A percentile compares a stretch with the other conserved stretches of the same genome.
These are phyloP conservation scores for Dicranocentrus wangi DNA, from an alignment of 2,888 invertebrate species.

Conservation along the genomic window DNA sequence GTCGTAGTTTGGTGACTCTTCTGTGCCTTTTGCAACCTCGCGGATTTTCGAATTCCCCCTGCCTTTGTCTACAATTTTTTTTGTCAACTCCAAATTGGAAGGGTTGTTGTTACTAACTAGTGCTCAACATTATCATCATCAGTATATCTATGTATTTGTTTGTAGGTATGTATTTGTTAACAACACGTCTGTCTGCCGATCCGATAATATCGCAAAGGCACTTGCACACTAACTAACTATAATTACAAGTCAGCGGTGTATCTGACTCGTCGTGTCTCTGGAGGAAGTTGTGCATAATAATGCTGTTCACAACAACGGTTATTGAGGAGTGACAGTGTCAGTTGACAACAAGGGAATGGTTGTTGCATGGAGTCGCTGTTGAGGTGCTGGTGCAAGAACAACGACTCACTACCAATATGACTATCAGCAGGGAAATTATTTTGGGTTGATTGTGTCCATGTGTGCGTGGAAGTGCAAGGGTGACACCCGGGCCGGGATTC, in stretches of 20 bases:
- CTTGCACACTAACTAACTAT: too few species aligned
- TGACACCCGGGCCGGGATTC: not conserved
- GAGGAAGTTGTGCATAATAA: too few species aligned
- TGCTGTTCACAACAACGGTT: too few species aligned
- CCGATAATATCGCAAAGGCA: too few species aligned
- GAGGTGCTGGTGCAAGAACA: conserved; percentile 10
- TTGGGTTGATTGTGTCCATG: not conserved
- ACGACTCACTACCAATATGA: not conserved
- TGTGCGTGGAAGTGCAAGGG: not conserved
- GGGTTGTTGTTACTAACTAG: too few species aligned
- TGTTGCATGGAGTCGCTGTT: not conserved
- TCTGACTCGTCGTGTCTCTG: too few species aligned
- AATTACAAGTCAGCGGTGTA: too few species aligned
- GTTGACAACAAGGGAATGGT: not conserved
- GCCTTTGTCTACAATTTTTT: not conserved
- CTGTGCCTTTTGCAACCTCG: not conserved
- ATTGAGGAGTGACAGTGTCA: too few species aligned
- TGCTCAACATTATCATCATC: too few species aligned
- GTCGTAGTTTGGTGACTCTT: conserved; percentile 2
- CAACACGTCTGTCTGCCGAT: too few species aligned
- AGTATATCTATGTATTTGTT: too few species aligned
- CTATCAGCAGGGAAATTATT: not conserved
- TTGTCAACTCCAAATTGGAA: not conserved
- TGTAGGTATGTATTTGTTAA: too few species aligned
- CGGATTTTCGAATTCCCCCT: not conserved